Evolutionary conservation across 2,113 vertebrate species (phyloP).

Genomic region (Tor tambroides): DNA sequence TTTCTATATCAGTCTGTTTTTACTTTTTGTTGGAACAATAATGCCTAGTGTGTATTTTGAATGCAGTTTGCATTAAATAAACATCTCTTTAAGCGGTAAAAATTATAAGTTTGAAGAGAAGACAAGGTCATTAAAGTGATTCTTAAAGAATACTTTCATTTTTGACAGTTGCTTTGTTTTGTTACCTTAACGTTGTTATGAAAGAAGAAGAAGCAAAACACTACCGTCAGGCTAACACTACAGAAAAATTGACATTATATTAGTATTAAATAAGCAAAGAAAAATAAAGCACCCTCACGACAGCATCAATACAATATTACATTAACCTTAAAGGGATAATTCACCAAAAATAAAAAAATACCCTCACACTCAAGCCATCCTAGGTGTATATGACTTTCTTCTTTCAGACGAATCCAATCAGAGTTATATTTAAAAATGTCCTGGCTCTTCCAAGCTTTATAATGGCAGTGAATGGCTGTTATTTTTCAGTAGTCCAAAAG

Average conservation of each 20-base stretch:
- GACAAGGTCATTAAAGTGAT: constrained; percentile 46
- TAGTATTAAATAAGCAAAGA: background rate
- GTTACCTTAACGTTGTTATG: background rate
- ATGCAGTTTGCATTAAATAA: background rate
- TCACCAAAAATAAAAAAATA: too few species aligned
- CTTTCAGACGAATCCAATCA: too few species aligned
- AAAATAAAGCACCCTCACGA: background rate
- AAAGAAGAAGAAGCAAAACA: background rate
- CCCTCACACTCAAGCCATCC: too few species aligned
- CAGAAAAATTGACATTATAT: background rate
- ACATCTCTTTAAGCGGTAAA: background rate
- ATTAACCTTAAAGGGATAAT: too few species aligned
- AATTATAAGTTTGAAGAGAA: background rate
- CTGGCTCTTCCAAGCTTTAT: too few species aligned
- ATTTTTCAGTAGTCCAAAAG: too few species aligned
- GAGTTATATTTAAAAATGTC: too few species aligned
- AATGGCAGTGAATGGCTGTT: too few species aligned
- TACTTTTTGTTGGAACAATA: constrained; percentile 36
- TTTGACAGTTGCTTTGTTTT: background rate
- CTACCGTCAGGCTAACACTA: background rate
- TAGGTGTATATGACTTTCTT: too few species aligned
- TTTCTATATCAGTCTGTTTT: constrained; percentile 3
- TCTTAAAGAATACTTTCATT: background rate
- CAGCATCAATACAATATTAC: too few species aligned
- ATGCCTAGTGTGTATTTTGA: background rate